These are phyloP conservation scores for Tenthredo mesomela DNA, from an alignment of 2,888 invertebrate species.

Conservation along the genomic window DNA sequence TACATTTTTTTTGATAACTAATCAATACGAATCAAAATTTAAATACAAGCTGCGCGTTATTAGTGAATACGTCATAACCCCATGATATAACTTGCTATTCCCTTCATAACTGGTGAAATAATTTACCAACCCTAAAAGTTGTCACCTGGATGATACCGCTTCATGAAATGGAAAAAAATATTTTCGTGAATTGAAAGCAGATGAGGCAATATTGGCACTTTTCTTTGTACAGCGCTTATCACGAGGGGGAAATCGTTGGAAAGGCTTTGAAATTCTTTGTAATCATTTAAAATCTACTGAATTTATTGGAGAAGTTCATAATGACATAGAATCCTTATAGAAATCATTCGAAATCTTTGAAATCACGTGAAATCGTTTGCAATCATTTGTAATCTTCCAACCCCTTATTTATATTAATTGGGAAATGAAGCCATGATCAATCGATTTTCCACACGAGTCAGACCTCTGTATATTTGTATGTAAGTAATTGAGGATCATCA, in stretches of 20 bases:
- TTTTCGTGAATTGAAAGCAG: too few relatives aligned
- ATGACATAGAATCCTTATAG: too few relatives aligned
- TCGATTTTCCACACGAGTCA: neutral
- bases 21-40: neutral
- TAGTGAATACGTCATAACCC: neutral
- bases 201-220: too few relatives aligned
- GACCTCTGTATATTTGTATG: neutral
- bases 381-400: too few relatives aligned
- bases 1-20: neutral
- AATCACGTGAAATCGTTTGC: too few relatives aligned
- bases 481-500: neutral
- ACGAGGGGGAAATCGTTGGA: too few relatives aligned
- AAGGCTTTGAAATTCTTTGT: too few relatives aligned
- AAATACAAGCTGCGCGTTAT: neutral
- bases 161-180: too few relatives aligned
- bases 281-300: too few relatives aligned
- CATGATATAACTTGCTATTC: neutral
- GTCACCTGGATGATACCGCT: neutral
- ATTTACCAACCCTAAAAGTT: neutral
- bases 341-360: too few relatives aligned
- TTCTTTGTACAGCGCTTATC: too few relatives aligned
- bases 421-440: neutral
- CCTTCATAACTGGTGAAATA: neutral
- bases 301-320: too few relatives aligned
- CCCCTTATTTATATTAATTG: neutral